Base-by-base conservation (phyloP, 1,140 invertebrate genomes). In the Trichonephila clavipes region DNA sequence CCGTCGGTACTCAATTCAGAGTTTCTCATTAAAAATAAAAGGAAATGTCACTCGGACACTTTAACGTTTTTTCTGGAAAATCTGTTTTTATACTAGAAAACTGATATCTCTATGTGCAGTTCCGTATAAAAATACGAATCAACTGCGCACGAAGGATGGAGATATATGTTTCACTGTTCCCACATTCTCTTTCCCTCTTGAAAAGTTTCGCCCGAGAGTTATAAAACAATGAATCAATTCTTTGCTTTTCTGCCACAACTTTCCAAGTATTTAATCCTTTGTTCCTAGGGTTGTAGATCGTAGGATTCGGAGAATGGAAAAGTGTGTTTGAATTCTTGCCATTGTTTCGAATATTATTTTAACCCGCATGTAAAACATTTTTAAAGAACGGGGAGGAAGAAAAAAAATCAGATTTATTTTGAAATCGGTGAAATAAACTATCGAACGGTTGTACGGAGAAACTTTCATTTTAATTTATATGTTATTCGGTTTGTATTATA, bases 221-320 rank as follows among this genome's bases (percentile, higher is more conserved):
- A 12, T 16, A 18, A 28, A 77, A 77, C 69, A 77, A 77, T 77
- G 69, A 77, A 34, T 40, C 34, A 18, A 77, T 77, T 77, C 69
- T 77, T 77, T 77, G 28, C 69, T 77, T 16, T 40, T 40, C 69
- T 77, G 69, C 69, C 69, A 34, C 28, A 77, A 24, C 64, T 69
- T 69, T 77, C 69, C 24, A 28, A 77, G 14, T 34, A 34, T 77
- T 77, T 77, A 77, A 77, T 77, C 28, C 69, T 77, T 77, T 40
- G 69, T 77, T 28, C 28, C 16, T 34, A 28, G 28, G 28, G 28
- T 51, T 28, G 24, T 77, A 28, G 28, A 10, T 77, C 69, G 14
- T 77, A 40, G 2, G 5, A 51, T 77, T 77, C 24, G 28, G 69
- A 69, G 64, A 69, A 69, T 10, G 10, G 64, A 69, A 69, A 24